phyloP scores from a whole-genome alignment of 2,888 invertebrate genomes.

The Catocala fraxini region DNA sequence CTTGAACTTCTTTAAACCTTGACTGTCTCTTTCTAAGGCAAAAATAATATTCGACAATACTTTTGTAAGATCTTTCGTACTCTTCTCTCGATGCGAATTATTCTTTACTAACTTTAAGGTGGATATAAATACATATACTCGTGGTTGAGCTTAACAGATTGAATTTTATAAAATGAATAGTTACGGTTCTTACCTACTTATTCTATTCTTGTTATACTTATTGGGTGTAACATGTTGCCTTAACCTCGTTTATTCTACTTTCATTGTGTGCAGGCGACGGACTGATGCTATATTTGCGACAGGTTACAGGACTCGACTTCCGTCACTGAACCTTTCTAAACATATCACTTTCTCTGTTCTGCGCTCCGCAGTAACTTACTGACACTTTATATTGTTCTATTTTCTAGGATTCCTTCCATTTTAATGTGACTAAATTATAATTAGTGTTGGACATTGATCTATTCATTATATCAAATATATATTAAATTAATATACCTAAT shows the following conservation, averaged over 20 bases:
- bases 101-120: conserved; percentile 55
- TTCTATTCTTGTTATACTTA: conserved; percentile 47
- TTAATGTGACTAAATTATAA: conserved; percentile 29
- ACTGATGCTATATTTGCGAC: conserved; percentile 16
- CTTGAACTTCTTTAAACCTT: conserved; percentile 62
- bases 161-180: conserved; percentile 41
- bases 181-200: conserved; percentile 30
- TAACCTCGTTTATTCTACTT: conserved; percentile 42
- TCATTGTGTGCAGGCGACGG: conserved; percentile 10
- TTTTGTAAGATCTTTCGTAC: conserved; percentile 66
- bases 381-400: conserved; percentile 15
- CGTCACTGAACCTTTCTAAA: conserved; percentile 9
- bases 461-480: conserved; percentile 39
- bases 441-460: conserved; percentile 40
- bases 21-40: conserved; percentile 68
- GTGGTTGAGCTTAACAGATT: conserved; percentile 60
- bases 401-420: conserved; percentile 26
- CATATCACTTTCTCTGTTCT: conserved; percentile 17
- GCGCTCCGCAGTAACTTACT: conserved; percentile 1
- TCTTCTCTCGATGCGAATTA: conserved; percentile 51
- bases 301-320: conserved; percentile 4
- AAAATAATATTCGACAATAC: conserved; percentile 72
- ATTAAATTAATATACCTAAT: conserved; percentile 32
- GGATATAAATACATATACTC: conserved; percentile 51
- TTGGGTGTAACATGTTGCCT: conserved; percentile 51